Conservation (phyloP, 2,797 vertebrate species). For the Champsocephalus esox region DNA sequence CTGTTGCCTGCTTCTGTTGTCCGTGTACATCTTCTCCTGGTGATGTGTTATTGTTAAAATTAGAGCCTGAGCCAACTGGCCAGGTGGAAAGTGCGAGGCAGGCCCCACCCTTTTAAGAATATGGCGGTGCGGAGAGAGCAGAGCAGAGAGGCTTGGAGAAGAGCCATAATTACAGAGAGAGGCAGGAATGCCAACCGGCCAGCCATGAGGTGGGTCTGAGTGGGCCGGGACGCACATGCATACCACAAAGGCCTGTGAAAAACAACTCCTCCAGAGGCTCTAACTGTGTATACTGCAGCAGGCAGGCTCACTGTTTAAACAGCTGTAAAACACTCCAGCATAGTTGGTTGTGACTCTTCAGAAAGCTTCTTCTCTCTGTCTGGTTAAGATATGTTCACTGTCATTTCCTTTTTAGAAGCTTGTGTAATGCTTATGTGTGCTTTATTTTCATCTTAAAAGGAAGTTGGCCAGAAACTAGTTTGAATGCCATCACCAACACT, state of each 20-base stretch:
- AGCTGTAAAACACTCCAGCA: constrained; percentile 50
- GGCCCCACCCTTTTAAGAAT: constrained; percentile 34
- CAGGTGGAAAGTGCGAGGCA: constrained; percentile 57
- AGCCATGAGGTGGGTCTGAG: constrained; percentile 78
- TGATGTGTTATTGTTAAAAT: constrained; percentile 63
- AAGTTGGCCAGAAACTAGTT: constrained; percentile 16
- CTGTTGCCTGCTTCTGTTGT: constrained; percentile 5
- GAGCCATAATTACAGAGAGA: constrained; percentile 81
- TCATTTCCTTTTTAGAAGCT: constrained; percentile 11
- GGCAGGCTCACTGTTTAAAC: constrained; percentile 58
- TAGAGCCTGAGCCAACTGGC: constrained; percentile 43
- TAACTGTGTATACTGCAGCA: constrained; percentile 40
- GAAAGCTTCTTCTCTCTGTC: constrained; percentile 29
- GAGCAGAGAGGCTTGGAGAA: constrained; percentile 65
- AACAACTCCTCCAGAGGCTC: constrained; percentile 76
- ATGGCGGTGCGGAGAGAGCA: constrained; percentile 20
- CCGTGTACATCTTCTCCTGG: constrained; percentile 28
- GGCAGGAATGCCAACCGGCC: constrained; percentile 84
- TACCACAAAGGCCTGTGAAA: constrained; percentile 81
- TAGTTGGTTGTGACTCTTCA: constrained; percentile 24
- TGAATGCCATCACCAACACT: constrained; percentile 26
- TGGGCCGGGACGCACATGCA: constrained; percentile 71
- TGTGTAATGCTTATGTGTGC: constrained; percentile 6
- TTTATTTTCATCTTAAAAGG: constrained; percentile 24
- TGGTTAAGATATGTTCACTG: constrained; percentile 19